Conservation (phyloP, 2,113 vertebrate species). For the Hystrix cristata region DNA sequence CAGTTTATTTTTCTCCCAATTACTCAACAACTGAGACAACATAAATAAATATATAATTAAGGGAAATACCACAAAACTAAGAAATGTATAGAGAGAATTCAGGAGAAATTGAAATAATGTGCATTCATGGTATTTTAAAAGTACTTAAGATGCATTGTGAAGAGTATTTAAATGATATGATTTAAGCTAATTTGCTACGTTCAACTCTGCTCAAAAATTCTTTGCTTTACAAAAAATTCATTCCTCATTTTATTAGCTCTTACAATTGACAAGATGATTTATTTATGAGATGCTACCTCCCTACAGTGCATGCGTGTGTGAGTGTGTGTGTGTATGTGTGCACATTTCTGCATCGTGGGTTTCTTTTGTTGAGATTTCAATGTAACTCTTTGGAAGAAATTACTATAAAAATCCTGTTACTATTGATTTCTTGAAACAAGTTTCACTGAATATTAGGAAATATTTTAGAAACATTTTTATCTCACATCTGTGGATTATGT, state of each 20-base stretch:
- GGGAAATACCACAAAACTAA: background rate
- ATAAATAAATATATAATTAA: background rate
- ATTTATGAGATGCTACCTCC: background rate
- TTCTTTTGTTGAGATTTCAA: background rate
- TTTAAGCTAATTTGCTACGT: background rate
- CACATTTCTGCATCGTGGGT: background rate
- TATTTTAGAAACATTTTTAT: background rate
- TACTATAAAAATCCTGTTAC: background rate
- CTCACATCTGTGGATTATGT: background rate
- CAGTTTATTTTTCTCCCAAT: background rate
- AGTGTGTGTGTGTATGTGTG: rapidly evolving
- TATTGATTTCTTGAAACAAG: background rate
- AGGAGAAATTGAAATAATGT: background rate
- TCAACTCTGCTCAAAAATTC: background rate
- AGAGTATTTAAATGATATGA: background rate
- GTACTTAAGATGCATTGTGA: background rate
- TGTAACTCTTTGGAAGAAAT: background rate
- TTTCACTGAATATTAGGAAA: constrained; percentile 6
- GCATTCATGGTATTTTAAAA: background rate
- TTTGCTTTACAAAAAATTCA: constrained; percentile 34
- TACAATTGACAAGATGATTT: constrained; percentile 18
- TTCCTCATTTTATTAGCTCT: background rate
- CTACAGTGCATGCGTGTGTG: rapidly evolving
- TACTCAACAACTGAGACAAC: background rate
- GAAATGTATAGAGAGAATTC: background rate